Base-by-base conservation (phyloP, 2,888 invertebrate genomes). In the Chloroclystis v-ata region DNA sequence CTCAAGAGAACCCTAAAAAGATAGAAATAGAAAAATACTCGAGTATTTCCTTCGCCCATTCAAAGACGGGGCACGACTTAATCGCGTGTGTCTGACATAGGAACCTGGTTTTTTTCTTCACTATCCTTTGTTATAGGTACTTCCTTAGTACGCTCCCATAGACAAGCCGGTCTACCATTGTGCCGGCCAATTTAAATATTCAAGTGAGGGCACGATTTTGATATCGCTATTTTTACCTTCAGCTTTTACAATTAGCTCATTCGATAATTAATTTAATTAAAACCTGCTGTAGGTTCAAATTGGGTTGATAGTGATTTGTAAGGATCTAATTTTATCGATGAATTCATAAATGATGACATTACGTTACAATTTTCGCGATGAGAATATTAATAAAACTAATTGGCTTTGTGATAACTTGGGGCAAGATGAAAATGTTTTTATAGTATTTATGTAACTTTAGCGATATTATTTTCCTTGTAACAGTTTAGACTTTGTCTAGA, bases 101-200 rank as follows among this genome's bases (percentile, higher is more conserved):
- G 81, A 83, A 79, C 78, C 65, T 65, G 61, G 72, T 70, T 77
- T 82, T 78, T 82, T 79, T 77, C 76, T 72, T 71, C 56, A 63
- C 63, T 59, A 63, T 68, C 75, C 75, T 78, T 85, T 82, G 82
- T 83, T 69, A 69, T 65, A 73, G 70, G 79, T 81, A 78, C 81
- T 75, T 75, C 66, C 58, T 60, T 57, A 58, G 58, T 56, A 58
- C 64, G 61, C 65, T 59, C 59, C 47, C 52, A 60, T 58, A 60
- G 60, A 49, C 59, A 52, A 52, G 58, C 50, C 50, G 50, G 56
- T 49, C 47, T 37, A 62, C 69, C 63, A 77, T 78, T 79, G 78
- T 81, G 70, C 67, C 50, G 61, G 67, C 69, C 73, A 73, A 81
- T 82, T 82, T 82, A 76, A 82, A 83, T 83, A 82, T 80, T 77